phyloP scores from a whole-genome alignment of 2,113 vertebrate species.

The Aldabrachelys gigantea region DNA sequence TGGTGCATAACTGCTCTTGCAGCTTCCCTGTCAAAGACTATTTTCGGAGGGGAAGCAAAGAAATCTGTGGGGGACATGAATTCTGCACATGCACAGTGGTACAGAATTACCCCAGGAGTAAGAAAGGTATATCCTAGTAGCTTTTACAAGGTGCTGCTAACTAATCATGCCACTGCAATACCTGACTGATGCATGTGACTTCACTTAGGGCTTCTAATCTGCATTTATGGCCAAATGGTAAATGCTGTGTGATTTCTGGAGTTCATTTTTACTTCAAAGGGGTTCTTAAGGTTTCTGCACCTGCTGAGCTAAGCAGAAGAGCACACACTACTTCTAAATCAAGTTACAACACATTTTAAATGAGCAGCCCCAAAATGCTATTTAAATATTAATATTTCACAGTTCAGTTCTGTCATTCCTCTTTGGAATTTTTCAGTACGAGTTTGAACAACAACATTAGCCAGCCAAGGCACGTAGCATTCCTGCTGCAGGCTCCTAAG shows the following conservation, averaged over 20 bases:
- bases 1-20: too few species aligned
- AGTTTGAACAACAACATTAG: constrained; percentile 5
- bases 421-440: not conserved
- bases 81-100: too few species aligned
- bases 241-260: not conserved
- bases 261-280: accelerated
- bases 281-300: not conserved
- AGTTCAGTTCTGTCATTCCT: not conserved
- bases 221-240: not conserved
- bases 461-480: not conserved
- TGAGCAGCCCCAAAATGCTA: not conserved
- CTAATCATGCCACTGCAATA: not conserved
- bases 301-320: not conserved
- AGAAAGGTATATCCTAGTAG: not conserved
- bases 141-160: not conserved
- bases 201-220: not conserved
- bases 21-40: too few species aligned
- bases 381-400: not conserved
- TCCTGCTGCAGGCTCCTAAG: not conserved
- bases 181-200: accelerated
- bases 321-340: not conserved
- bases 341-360: not conserved
- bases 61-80: too few species aligned
- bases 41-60: too few species aligned
- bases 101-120: too few species aligned